These are phyloP conservation scores for Tyto alba DNA, from an alignment of 2,113 vertebrate species.

Conservation along the genomic window DNA sequence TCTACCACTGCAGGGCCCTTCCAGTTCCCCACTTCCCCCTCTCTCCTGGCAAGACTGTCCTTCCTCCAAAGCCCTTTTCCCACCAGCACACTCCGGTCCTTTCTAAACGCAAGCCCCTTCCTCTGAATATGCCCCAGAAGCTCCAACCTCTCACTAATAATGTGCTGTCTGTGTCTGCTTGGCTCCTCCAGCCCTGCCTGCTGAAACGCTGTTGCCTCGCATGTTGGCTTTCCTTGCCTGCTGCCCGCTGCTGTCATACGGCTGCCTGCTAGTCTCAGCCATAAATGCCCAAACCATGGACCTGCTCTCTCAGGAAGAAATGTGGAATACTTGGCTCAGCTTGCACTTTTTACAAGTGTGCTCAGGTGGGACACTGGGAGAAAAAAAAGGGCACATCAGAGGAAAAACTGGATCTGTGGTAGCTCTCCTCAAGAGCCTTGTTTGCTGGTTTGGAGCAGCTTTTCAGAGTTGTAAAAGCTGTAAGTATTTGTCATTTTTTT, in stretches of 20 bases:
- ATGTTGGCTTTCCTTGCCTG: neutral
- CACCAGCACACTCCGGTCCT: neutral
- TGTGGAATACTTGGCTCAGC: neutral
- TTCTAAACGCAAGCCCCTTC: neutral
- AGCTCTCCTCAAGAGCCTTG: neutral
- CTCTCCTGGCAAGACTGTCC: neutral
- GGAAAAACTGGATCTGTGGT: neutral
- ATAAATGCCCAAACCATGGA: neutral
- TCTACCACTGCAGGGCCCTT: neutral
- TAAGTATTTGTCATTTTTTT: neutral
- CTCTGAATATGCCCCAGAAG: neutral
- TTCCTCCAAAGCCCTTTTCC: neutral
- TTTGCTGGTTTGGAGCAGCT: neutral
- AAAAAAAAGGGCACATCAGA: neutral
- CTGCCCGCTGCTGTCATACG: neutral
- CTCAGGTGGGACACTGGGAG: neutral
- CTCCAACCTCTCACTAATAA: neutral
- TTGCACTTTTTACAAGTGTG: neutral
- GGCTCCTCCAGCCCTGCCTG: neutral
- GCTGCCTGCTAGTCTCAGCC: neutral
- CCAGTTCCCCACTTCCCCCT: neutral
- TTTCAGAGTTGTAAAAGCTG: neutral
- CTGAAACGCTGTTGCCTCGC: neutral
- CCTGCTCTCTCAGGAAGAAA: neutral
- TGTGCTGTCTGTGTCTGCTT: neutral